Base-by-base conservation (phyloP, 2,888 invertebrate genomes). In the Drosophila suboccidentalis region DNA sequence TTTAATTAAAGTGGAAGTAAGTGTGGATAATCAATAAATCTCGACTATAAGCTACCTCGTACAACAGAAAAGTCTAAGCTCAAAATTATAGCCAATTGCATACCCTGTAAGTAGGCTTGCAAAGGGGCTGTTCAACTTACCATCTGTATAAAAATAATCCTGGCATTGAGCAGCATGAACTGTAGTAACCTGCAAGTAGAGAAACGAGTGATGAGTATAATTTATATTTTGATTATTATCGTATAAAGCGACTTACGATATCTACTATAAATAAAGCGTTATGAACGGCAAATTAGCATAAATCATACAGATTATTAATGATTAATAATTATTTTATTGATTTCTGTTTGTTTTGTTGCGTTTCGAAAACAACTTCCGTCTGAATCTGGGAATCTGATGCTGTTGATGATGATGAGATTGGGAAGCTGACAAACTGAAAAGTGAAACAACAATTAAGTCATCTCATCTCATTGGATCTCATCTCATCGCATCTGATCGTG, bases 91-190 rank as follows among this genome's bases (percentile, higher is more conserved):
- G 15, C 34, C 22, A 51, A n/a, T 34, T 19, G 10, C n/a, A 46
- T 39, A 51, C 63, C 17, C 47, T 29, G 4, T 34, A 19, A 22
- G 6, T 1, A 3, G 0, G 8, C 5, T 4, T 4, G 32, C 4
- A 1, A 26, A 17, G 2, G 19, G 19, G 9, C 15, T 11, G 10
- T 46, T 46, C 3, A 32, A 94, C 96, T 95, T 92, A 96, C 96
- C 96, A 96, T 96, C 95, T 95, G 96, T 95, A 96, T 95, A 95
- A 95, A 96, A 95, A 96, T 95, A 95, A 95, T 96, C 95, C 96
- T 96, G 94, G 96, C 96, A 95, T 96, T 96, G 95, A 96, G 95
- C 95, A 96, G 96, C 96, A 96, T 95, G 95, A 96, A 96, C 95
- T 96, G 96, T 96, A 95, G 96, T 96, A 96, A 96, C 96, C 96